These are phyloP conservation scores for Rhincodon typus DNA, from an alignment of 2,797 vertebrate species.

Conservation along the genomic window DNA sequence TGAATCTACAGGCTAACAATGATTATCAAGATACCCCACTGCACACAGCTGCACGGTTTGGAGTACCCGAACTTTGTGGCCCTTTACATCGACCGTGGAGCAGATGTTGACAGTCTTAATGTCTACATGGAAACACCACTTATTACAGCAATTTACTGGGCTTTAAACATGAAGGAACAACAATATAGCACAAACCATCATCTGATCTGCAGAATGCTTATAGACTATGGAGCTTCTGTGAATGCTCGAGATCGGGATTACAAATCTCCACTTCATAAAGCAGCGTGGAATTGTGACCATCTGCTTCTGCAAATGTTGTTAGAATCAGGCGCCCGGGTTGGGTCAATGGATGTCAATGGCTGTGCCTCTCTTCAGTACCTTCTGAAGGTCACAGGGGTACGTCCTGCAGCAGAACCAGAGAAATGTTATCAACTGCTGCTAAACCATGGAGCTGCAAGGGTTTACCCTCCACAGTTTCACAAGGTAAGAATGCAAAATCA, in stretches of 20 bases:
- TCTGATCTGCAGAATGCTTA: conserved; percentile 73
- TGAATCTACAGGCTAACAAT: conserved; percentile 71
- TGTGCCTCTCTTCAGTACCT: conserved; percentile 85
- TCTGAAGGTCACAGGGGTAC: conserved; percentile 76
- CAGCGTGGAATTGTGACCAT: conserved; percentile 91
- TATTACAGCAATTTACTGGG: conserved; percentile 77
- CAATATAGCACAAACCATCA: conserved; percentile 78
- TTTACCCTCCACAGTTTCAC: conserved; percentile 90
- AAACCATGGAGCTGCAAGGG: conserved; percentile 74
- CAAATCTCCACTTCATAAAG: conserved; percentile 88
- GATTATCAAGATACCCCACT: conserved; percentile 78
- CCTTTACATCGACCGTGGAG: conserved; percentile 73
- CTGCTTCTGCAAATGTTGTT: conserved; percentile 81
- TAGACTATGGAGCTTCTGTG: conserved; percentile 76
- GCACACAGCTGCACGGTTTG: conserved; percentile 73
- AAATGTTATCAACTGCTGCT: conserved; percentile 84
- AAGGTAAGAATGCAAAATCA: conserved; percentile 62
- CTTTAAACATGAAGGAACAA: conserved; percentile 75
- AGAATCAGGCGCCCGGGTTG: conserved; percentile 73
- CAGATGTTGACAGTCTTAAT: conserved; percentile 67
- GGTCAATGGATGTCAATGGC: conserved; percentile 85
- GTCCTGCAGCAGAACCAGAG: conserved; percentile 70
- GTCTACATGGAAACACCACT: conserved; percentile 75
- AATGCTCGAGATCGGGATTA: conserved; percentile 77
- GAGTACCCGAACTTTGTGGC: conserved; percentile 75